phyloP scores from a whole-genome alignment of 2,888 invertebrate genomes.

The Aphodius granarius region DNA sequence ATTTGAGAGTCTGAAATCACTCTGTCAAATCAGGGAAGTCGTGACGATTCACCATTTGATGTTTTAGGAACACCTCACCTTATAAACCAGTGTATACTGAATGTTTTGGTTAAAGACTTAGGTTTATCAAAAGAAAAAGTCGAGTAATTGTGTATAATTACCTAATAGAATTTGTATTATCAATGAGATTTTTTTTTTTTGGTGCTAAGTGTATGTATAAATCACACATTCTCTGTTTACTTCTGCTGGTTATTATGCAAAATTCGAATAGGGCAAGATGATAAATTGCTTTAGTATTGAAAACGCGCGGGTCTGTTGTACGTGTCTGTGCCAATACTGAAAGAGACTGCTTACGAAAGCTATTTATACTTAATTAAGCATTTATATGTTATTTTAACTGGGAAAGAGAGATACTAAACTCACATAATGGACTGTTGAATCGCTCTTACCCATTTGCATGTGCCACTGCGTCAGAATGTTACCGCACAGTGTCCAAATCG shows the following conservation, averaged over 20 bases:
- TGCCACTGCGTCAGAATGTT: not conserved
- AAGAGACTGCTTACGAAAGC: not conserved
- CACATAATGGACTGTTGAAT: constrained; percentile 12
- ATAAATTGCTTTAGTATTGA: not conserved
- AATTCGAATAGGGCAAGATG: not conserved
- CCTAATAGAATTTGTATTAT: no score
- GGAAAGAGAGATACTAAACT: constrained; percentile 4
- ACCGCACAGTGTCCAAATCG: not conserved
- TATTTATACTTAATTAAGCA: not conserved
- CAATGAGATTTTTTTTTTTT: no score
- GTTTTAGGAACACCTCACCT: no score
- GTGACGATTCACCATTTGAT: no score
- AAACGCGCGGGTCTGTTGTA: not conserved
- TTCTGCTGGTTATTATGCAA: not conserved
- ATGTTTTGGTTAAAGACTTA: no score
- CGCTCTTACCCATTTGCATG: constrained; percentile 1
- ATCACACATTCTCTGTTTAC: not conserved
- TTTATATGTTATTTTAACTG: constrained; percentile 10
- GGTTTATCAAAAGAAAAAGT: no score
- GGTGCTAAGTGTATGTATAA: no score
- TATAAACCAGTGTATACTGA: no score
- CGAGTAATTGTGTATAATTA: no score
- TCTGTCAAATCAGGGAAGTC: no score
- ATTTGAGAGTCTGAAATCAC: no score
- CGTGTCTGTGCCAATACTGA: not conserved